Base-by-base conservation (phyloP, 2,113 vertebrate genomes). In the Ramphastos sulfuratus region DNA sequence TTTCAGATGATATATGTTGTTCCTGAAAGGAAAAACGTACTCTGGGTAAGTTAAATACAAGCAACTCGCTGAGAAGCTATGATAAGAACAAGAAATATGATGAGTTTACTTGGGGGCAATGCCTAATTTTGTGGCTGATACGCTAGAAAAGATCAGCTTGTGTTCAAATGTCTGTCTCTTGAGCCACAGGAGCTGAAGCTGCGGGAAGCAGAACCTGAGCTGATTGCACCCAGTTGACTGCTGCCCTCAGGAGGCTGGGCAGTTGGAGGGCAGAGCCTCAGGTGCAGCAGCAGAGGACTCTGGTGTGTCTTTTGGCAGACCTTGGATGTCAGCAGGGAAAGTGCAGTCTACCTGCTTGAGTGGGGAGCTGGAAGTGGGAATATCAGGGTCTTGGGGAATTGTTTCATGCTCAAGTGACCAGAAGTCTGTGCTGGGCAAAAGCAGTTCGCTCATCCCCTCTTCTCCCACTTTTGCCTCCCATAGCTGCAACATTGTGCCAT, bases 241-340 rank as follows among this genome's bases (percentile, higher is more conserved):
- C 27, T 63, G 54, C 39, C 7, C 10, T 71, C 3, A 20, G 35
- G 1, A 3, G n/a, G 16, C 17, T 50, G 30, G 17, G 12, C 10
- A 16, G 12, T 6, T 23, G 24, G 16, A 13, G 12, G 59, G 15
- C 2, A 2, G 33, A 66, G 18, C 24, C 7, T 42, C 33, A 23
- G 5, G 21, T 13, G 15, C 17, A 0, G 0, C 16, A 55, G 28
- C 28, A 27, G 17, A 60, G 58, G 27, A 70, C 6, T 9, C 21
- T 3, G 0, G 4, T 1, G 0, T 30, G 23, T 56, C 33, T 72
- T 63, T 58, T 1, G 2, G 12, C 39, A 17, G 27, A 31, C 19
- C 48, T 15, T 2, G 2, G 15, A 7, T 39, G 37, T 52, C 48
- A 20, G 6, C 7, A 20, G 42, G 30, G 33, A 61, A 27, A 63